phyloP scores from a whole-genome alignment of 2,113 vertebrate species.

The Tauraco erythrolophus region DNA sequence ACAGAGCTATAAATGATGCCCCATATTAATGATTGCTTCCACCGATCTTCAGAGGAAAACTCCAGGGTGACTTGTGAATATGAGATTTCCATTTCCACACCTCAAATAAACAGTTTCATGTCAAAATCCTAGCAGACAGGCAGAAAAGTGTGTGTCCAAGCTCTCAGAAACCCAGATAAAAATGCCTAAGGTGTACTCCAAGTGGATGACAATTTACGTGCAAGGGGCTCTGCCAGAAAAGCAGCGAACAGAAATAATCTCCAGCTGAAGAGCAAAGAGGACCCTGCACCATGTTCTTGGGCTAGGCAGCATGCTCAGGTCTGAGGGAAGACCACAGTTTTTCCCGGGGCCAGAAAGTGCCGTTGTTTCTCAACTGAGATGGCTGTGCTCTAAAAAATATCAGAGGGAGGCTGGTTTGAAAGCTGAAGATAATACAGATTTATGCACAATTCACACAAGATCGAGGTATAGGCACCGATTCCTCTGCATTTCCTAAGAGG shows the following conservation, averaged over 20 bases:
- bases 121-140: neutral
- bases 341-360: neutral
- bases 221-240: neutral
- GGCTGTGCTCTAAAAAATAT: neutral
- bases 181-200: neutral
- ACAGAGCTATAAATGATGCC: constrained; percentile 18
- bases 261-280: neutral
- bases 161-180: neutral
- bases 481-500: neutral
- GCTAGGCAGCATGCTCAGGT: neutral
- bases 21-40: constrained; percentile 13
- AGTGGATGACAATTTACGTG: neutral
- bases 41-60: constrained; percentile 31
- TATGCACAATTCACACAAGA: rapidly evolving
- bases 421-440: neutral
- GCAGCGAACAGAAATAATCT: neutral
- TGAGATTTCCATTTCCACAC: constrained; percentile 5
- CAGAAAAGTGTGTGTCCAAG: neutral
- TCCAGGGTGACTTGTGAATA: neutral
- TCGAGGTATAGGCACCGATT: rapidly evolving
- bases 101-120: neutral
- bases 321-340: neutral
- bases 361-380: neutral
- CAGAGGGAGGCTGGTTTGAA: neutral
- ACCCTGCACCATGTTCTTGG: neutral